These are phyloP conservation scores for Cabera pusaria DNA, from an alignment of 2,888 invertebrate genomes.

Conservation along the genomic window DNA sequence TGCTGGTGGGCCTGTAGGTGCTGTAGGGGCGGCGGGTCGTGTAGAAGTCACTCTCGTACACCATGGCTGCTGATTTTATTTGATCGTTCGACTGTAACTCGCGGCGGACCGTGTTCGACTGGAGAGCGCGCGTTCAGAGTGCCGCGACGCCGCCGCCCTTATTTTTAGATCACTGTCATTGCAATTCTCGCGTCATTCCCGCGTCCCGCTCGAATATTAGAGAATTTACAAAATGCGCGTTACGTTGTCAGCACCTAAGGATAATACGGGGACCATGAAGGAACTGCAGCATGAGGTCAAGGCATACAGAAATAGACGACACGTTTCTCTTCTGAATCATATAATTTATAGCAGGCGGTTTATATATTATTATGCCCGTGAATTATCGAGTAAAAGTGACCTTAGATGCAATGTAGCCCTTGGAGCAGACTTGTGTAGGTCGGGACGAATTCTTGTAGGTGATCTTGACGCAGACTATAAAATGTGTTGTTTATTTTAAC, in stretches of 20 bases:
- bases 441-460: slow-evolving; percentile 29
- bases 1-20: slow-evolving; percentile 90
- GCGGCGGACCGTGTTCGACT: slow-evolving; percentile 79
- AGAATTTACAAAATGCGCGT: slow-evolving; percentile 55
- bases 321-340: too few relatives aligned
- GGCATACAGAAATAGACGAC: slow-evolving; percentile 42
- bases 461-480: slow-evolving; percentile 29
- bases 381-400: slow-evolving; percentile 33
- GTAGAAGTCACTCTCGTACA: slow-evolving; percentile 96
- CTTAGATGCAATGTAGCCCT: slow-evolving; percentile 30
- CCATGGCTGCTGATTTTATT: slow-evolving; percentile 85
- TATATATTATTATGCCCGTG: slow-evolving; percentile 29
- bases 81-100: slow-evolving; percentile 74
- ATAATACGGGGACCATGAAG: slow-evolving; percentile 46
- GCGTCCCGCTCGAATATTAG: slow-evolving; percentile 53
- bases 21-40: slow-evolving; percentile 93
- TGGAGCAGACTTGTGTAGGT: slow-evolving; percentile 36
- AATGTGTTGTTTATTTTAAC: too few relatives aligned
- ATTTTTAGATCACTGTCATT: slow-evolving; percentile 82
- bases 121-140: slow-evolving; percentile 51
- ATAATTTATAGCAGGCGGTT: too few relatives aligned
- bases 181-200: slow-evolving; percentile 77
- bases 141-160: slow-evolving; percentile 57
- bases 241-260: slow-evolving; percentile 62
- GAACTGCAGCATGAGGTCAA: slow-evolving; percentile 45